phyloP scores from a whole-genome alignment of 2,888 invertebrate genomes.

The Ophion costatus region DNA sequence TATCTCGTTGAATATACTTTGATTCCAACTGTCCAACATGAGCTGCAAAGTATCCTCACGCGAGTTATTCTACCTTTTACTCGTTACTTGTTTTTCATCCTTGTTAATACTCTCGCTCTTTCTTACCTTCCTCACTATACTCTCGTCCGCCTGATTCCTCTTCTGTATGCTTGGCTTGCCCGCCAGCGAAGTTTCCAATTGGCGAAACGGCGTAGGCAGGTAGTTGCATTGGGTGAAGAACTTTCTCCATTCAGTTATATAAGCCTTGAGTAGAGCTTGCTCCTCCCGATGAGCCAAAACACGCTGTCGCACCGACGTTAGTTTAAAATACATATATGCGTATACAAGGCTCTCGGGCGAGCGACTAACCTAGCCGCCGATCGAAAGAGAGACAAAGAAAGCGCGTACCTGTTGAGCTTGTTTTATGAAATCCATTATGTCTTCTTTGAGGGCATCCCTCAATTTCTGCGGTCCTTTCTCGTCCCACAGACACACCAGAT shows the following conservation, averaged over 20 bases:
- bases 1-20: slow-evolving; percentile 97
- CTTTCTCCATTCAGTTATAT: slow-evolving; percentile 99
- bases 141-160: slow-evolving; percentile 89
- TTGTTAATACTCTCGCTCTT: neutral
- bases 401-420: slow-evolving; percentile 91
- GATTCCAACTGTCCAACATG: slow-evolving; percentile 99
- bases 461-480: slow-evolving; percentile 96
- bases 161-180: slow-evolving; percentile 85
- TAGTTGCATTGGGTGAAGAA: slow-evolving; percentile 99
- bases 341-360: too few relatives aligned
- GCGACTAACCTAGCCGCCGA: too few relatives aligned
- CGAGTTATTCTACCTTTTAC: neutral
- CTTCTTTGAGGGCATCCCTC: slow-evolving; percentile 94
- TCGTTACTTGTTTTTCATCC: neutral
- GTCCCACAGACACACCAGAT: slow-evolving; percentile 98
- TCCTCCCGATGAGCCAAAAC: slow-evolving; percentile 97
- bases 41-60: slow-evolving; percentile 85
- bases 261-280: slow-evolving; percentile 97
- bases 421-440: slow-evolving; percentile 97
- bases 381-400: slow-evolving; percentile 46
- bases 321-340: too few relatives aligned
- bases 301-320: slow-evolving; percentile 81
- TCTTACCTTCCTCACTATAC: slow-evolving; percentile 91
- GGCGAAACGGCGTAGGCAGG: slow-evolving; percentile 97
- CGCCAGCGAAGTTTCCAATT: slow-evolving; percentile 93